These are phyloP conservation scores for Bucco capensis DNA, from an alignment of 2,113 vertebrate species.

Conservation along the genomic window DNA sequence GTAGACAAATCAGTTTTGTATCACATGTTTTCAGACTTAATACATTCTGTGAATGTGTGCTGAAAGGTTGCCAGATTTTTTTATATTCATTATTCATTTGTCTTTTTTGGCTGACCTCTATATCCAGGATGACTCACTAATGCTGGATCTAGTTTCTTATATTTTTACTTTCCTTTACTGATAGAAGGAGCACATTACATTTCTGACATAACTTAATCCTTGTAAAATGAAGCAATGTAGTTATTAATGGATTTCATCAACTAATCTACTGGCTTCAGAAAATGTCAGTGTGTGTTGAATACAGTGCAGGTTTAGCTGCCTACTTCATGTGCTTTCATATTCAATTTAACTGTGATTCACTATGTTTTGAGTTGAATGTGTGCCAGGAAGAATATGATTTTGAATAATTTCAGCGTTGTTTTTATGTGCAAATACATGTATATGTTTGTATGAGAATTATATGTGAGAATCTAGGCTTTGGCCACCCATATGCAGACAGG, in stretches of 20 bases:
- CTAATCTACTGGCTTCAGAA: slow-evolving; percentile 22
- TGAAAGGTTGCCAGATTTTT: background rate
- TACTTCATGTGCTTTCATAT: background rate
- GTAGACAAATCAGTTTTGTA: background rate
- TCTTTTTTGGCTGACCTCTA: slow-evolving; percentile 42
- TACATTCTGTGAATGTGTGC: background rate
- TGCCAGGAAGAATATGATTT: background rate
- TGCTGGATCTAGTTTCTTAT: background rate
- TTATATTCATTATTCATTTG: slow-evolving; percentile 28
- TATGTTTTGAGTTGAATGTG: background rate
- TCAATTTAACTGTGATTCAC: background rate
- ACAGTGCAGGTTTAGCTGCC: background rate
- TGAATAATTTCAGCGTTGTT: background rate
- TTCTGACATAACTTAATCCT: slow-evolving; percentile 36
- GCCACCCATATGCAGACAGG: background rate
- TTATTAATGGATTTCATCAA: slow-evolving; percentile 45
- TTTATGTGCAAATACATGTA: background rate
- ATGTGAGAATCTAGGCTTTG: background rate
- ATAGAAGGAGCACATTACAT: background rate
- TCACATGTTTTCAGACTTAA: background rate
- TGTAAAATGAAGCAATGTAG: slow-evolving; percentile 17
- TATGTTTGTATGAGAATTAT: background rate
- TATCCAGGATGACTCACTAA: slow-evolving; percentile 8
- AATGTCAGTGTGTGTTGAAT: background rate
- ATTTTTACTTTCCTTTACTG: slow-evolving; percentile 28